Evolutionary conservation across 1,140 invertebrate species (phyloP).

Genomic region (Polypedilum vanderplanki): DNA sequence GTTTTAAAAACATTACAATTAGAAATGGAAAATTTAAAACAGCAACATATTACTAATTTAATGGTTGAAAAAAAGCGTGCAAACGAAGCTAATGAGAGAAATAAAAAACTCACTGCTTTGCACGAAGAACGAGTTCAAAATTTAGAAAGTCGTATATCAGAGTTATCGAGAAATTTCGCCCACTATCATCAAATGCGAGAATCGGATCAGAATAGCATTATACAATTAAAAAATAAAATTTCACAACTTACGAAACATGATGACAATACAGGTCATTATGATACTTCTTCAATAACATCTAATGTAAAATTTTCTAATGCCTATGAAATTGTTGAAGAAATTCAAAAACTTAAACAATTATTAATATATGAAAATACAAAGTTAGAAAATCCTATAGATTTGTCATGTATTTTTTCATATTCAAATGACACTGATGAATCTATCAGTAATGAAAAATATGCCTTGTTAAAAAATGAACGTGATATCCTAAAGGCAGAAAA

Average conservation of each 20-base stretch:
- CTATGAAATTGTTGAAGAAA: constrained; percentile 46
- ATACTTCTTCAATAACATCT: not conserved
- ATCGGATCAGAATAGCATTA: constrained; percentile 67
- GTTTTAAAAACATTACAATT: constrained; percentile 59
- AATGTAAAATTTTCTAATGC: constrained; percentile 32
- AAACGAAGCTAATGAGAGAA: constrained; percentile 58
- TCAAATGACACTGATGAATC: constrained; percentile 32
- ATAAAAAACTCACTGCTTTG: constrained; percentile 55
- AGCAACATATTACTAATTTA: constrained; percentile 59
- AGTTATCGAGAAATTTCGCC: constrained; percentile 71
- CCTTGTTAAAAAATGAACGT: constrained; percentile 44
- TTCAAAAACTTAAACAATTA: constrained; percentile 51
- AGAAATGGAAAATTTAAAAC: constrained; percentile 63
- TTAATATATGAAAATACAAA: constrained; percentile 49
- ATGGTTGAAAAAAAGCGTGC: constrained; percentile 44
- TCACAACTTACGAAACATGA: not conserved
- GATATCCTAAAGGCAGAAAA: constrained; percentile 44
- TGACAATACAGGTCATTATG: not conserved
- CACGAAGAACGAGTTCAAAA: constrained; percentile 69
- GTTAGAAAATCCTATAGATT: constrained; percentile 48
- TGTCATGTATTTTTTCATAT: constrained; percentile 45
- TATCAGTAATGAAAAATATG: constrained; percentile 48
- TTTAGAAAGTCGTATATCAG: constrained; percentile 69
- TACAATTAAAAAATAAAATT: constrained; percentile 57
- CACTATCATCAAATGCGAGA: constrained; percentile 66